phyloP scores from a whole-genome alignment of 2,888 invertebrate genomes.

The Coecobrya sp. region DNA sequence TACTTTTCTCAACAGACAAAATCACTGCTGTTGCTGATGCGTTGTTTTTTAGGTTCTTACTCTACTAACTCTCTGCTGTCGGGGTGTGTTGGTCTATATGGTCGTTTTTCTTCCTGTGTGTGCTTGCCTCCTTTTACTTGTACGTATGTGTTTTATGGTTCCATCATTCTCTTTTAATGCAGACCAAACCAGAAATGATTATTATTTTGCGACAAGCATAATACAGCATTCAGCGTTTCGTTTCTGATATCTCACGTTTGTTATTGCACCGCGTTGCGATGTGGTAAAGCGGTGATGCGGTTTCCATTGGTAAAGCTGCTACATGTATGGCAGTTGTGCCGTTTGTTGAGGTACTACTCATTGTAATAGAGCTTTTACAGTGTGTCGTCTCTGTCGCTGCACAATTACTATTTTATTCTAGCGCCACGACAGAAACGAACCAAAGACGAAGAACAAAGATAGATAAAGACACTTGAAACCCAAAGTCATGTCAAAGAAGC shows the following conservation, averaged over 20 bases:
- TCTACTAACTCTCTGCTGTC: neutral
- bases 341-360: neutral
- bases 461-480: constrained; percentile 46
- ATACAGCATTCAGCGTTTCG: constrained; percentile 27
- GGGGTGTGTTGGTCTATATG: neutral
- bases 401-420: constrained; percentile 58
- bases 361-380: neutral
- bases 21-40: neutral
- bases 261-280: constrained; percentile 50
- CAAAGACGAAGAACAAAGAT: constrained; percentile 41
- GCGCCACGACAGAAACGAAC: constrained; percentile 58
- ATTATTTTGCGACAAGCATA: constrained; percentile 68
- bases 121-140: constrained; percentile 11
- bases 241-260: constrained; percentile 57
- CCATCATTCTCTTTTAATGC: constrained; percentile 30
- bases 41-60: constrained; percentile 29
- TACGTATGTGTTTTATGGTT: constrained; percentile 41
- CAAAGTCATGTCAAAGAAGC: neutral
- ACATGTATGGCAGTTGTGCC: neutral
- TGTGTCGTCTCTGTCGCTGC: neutral
- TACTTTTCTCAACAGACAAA: neutral
- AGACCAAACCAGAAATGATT: constrained; percentile 62
- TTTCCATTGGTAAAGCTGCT: neutral
- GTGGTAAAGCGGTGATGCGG: constrained; percentile 45
- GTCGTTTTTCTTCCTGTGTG: constrained; percentile 10